Percentiles rank a stretch among this genome's conserved stretches.
These are phyloP conservation scores for Neostethus bicornis DNA, from an alignment of 2,797 vertebrate species.

Conservation along the genomic window DNA sequence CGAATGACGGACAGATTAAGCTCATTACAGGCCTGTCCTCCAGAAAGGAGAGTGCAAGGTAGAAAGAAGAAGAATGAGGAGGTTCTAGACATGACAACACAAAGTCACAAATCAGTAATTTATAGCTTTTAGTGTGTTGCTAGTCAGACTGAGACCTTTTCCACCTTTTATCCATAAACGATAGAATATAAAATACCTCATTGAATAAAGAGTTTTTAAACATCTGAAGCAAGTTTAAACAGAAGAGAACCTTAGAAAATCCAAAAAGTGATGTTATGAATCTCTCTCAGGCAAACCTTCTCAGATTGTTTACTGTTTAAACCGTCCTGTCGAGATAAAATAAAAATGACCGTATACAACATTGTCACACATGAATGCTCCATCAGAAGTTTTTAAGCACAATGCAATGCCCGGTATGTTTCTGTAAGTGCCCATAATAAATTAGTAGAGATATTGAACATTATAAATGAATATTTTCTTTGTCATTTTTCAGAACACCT, in stretches of 20 bases:
- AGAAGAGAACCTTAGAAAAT: not conserved
- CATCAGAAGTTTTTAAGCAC: not conserved
- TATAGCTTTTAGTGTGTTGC: conserved; percentile 22
- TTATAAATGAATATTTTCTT: not conserved
- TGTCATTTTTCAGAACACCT: too few relatives aligned
- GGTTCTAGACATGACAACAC: conserved; percentile 20
- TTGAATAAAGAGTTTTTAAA: not conserved
- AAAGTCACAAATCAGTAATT: conserved; percentile 53
- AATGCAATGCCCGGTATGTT: not conserved
- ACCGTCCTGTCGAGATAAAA: too few relatives aligned
- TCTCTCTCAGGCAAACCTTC: not conserved
- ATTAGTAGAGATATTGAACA: not conserved
- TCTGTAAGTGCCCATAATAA: not conserved
- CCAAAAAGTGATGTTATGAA: too few relatives aligned
- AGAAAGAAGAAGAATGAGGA: conserved; percentile 8
- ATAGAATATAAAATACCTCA: not conserved
- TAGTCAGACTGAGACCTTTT: not conserved
- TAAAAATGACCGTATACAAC: not conserved
- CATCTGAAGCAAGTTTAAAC: not conserved
- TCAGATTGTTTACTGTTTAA: not conserved
- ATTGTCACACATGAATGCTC: not conserved
- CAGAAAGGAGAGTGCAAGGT: conserved; percentile 52
- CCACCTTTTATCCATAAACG: conserved; percentile 1
- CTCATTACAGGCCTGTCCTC: conserved; percentile 75
- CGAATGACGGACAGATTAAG: conserved; percentile 76